phyloP scores from a whole-genome alignment of 2,113 vertebrate species.

The Neopipo cinnamomea region DNA sequence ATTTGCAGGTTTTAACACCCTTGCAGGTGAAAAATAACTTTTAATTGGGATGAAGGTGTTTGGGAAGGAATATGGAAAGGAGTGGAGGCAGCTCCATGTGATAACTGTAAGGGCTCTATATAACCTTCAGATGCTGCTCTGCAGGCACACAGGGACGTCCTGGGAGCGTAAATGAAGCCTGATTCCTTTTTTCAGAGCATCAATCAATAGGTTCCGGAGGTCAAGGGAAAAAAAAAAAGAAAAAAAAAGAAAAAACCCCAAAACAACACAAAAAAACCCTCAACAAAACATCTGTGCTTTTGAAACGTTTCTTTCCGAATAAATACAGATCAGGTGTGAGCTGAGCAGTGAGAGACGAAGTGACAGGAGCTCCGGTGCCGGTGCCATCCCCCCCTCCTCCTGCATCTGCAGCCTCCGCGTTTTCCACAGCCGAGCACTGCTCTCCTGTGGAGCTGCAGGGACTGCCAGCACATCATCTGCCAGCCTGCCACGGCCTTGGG shows the following conservation, averaged over 20 bases:
- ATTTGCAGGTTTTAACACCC: background rate
- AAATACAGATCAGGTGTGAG: background rate
- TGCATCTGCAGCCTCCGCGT: background rate
- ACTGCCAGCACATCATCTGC: background rate
- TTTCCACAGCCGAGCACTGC: background rate
- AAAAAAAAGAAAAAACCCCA: too few species aligned
- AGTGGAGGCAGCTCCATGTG: background rate
- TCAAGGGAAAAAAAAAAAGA: background rate
- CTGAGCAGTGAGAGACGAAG: background rate
- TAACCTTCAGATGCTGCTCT: background rate
- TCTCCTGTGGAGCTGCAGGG: background rate
- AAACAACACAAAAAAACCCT: too few species aligned
- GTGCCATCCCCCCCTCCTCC: background rate
- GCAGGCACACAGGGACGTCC: background rate
- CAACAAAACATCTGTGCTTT: background rate
- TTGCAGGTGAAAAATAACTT: background rate
- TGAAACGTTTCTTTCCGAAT: background rate
- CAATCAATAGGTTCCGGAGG: background rate
- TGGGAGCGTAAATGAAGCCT: background rate
- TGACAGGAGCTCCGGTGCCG: background rate
- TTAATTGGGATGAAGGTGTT: background rate
- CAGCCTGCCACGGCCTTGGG: too few species aligned
- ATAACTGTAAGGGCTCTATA: accelerated
- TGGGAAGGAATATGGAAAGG: background rate
- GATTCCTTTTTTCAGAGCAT: background rate